Percentiles rank a stretch among this genome's conserved stretches.
Evolutionary conservation across 2,113 vertebrate genomes (phyloP).

Genomic region (Mystacornis crossleyi): DNA sequence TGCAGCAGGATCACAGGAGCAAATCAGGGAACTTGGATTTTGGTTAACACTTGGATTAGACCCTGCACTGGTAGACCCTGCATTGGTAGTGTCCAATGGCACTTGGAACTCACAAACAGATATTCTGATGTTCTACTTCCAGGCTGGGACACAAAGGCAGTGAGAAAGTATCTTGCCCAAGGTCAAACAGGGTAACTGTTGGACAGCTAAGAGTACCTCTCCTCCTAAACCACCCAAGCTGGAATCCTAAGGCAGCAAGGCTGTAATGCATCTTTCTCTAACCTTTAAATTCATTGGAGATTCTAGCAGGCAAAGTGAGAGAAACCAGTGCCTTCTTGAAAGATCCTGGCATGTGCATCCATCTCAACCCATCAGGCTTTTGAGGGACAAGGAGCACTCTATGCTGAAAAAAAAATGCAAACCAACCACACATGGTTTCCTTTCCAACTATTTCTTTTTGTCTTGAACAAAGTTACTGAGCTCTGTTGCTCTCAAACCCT

Average conservation of each 20-base stretch:
- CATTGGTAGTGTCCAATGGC: not conserved
- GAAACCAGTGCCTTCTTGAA: not conserved
- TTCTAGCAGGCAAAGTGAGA: not conserved
- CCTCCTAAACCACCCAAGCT: not conserved
- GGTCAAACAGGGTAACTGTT: not conserved
- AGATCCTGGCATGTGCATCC: fast-evolving
- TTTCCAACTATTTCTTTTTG: not conserved
- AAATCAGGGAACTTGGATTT: fast-evolving
- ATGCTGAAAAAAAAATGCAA: not conserved
- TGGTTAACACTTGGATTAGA: not conserved
- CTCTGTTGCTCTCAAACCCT: not conserved
- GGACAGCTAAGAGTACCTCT: not conserved
- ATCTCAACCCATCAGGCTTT: not conserved
- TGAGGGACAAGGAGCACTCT: not conserved
- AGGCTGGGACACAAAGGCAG: not conserved
- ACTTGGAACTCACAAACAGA: not conserved
- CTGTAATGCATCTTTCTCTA: not conserved
- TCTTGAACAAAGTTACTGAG: not conserved
- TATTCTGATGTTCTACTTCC: not conserved
- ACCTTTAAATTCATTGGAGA: not conserved
- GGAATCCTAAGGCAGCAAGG: not conserved
- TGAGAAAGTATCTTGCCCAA: not conserved
- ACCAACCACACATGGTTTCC: not conserved
- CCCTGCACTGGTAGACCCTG: not conserved
- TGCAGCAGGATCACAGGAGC: not conserved